phyloP scores from a whole-genome alignment of 2,797 vertebrate genomes.

The Xenopus petersii region DNA sequence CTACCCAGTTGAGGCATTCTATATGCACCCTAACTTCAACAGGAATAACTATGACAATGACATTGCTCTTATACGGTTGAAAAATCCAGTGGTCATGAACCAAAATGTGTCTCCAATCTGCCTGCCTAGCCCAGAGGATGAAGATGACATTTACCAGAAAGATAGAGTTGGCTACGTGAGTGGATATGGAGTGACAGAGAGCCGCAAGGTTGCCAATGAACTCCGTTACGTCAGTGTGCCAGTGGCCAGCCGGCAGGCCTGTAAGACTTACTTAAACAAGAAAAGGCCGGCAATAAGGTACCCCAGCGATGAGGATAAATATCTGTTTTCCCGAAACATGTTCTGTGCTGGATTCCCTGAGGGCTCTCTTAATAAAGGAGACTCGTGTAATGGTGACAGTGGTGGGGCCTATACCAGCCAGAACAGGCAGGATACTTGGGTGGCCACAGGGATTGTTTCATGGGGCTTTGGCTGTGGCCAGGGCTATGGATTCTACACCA shows the following conservation, averaged over 20 bases:
- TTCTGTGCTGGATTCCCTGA: slow-evolving; percentile 66
- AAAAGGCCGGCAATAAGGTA: not conserved
- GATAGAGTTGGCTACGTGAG: slow-evolving; percentile 65
- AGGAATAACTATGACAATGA: slow-evolving; percentile 59
- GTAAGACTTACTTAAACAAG: slow-evolving; percentile 54
- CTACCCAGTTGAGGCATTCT: slow-evolving; percentile 56
- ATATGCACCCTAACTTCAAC: slow-evolving; percentile 64
- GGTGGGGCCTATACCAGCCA: slow-evolving; percentile 59
- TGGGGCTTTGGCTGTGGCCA: slow-evolving; percentile 68
- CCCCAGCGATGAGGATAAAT: too few species aligned
- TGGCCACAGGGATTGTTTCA: slow-evolving; percentile 68
- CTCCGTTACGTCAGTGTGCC: slow-evolving; percentile 65
- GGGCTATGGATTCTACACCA: slow-evolving; percentile 74
- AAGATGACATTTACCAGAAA: slow-evolving; percentile 46
- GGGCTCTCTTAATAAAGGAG: slow-evolving; percentile 19
- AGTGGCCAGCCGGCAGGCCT: slow-evolving; percentile 36
- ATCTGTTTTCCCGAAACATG: slow-evolving; percentile 66
- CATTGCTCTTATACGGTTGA: slow-evolving; percentile 69
- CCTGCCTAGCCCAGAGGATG: slow-evolving; percentile 60
- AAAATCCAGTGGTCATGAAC: slow-evolving; percentile 61
- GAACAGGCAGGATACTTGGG: slow-evolving; percentile 56
- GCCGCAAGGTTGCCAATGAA: slow-evolving; percentile 34
- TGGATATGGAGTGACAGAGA: slow-evolving; percentile 67
- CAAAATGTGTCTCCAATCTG: slow-evolving; percentile 66
- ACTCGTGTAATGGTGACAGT: slow-evolving; percentile 72